Percentiles rank a stretch among this genome's conserved stretches.
Evolutionary conservation across 1,140 invertebrate genomes (phyloP).

Genomic region (Megathymus violae): DNA sequence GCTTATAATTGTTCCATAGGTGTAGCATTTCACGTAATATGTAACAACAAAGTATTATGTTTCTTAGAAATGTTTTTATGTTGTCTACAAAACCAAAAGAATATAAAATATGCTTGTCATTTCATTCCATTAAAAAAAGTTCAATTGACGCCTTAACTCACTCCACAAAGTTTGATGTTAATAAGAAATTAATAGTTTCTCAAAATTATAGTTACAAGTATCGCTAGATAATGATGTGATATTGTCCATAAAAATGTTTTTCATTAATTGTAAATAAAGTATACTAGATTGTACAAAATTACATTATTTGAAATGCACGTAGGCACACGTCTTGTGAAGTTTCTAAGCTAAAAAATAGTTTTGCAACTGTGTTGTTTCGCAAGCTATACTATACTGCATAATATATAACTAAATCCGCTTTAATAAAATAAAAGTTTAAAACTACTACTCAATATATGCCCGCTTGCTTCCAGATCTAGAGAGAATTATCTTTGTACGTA

Average conservation of each 20-base stretch:
- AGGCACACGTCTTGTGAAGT: slow-evolving; percentile 6
- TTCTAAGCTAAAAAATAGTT: neutral
- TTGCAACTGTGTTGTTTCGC: slow-evolving; percentile 11
- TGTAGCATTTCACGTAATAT: too few species aligned
- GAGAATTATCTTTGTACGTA: neutral
- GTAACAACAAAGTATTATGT: too few species aligned
- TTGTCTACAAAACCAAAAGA: too few species aligned
- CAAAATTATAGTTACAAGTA: slow-evolving; percentile 8
- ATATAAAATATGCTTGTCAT: too few species aligned
- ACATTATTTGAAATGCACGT: slow-evolving; percentile 15
- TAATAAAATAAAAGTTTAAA: slow-evolving; percentile 1
- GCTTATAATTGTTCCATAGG: too few species aligned
- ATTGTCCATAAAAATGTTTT: slow-evolving; percentile 8
- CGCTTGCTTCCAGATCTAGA: too few species aligned
- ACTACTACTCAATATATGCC: slow-evolving; percentile 4
- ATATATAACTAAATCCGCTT: neutral
- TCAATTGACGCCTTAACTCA: neutral
- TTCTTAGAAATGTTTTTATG: too few species aligned
- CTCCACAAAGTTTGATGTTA: neutral
- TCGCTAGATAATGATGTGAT: slow-evolving; percentile 20
- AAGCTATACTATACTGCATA: slow-evolving; percentile 3
- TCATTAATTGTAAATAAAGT: slow-evolving; percentile 30
- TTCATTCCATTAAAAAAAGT: too few species aligned
- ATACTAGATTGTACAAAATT: slow-evolving; percentile 17
- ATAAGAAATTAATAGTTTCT: slow-evolving; percentile 4